phyloP scores from a whole-genome alignment of 2,797 vertebrate species.

The Rhinogobio ventralis region DNA sequence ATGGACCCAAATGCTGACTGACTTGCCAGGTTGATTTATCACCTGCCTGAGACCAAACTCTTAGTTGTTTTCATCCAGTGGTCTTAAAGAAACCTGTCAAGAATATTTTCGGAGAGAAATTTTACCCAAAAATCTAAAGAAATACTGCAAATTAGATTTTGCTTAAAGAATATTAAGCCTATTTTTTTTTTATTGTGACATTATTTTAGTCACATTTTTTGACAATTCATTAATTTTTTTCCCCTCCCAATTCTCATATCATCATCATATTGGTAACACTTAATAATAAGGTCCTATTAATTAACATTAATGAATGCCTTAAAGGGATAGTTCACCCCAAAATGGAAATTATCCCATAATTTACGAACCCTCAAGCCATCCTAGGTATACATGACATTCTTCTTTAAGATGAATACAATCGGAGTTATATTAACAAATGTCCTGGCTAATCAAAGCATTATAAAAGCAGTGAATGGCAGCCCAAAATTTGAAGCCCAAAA shows the following conservation, averaged over 20 bases:
- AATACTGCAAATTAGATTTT: neutral
- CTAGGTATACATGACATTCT: too few species aligned
- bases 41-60: neutral
- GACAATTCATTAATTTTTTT: neutral
- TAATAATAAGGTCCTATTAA: too few species aligned
- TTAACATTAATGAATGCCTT: too few species aligned
- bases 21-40: neutral
- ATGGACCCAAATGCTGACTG: constrained; percentile 30
- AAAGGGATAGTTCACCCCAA: too few species aligned
- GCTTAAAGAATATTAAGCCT: neutral
- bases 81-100: neutral
- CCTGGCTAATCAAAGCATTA: too few species aligned
- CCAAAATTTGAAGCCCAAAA: too few species aligned
- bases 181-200: neutral
- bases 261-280: neutral
- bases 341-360: too few species aligned
- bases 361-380: too few species aligned
- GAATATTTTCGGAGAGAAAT: neutral
- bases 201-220: neutral
- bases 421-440: too few species aligned
- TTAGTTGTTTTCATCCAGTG: neutral
- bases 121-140: neutral
- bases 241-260: neutral
- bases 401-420: too few species aligned
- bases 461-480: too few species aligned